Percentiles rank a stretch among this genome's conserved stretches.
Evolutionary conservation across 2,113 vertebrate genomes (phyloP).

Genomic region (human): DNA sequence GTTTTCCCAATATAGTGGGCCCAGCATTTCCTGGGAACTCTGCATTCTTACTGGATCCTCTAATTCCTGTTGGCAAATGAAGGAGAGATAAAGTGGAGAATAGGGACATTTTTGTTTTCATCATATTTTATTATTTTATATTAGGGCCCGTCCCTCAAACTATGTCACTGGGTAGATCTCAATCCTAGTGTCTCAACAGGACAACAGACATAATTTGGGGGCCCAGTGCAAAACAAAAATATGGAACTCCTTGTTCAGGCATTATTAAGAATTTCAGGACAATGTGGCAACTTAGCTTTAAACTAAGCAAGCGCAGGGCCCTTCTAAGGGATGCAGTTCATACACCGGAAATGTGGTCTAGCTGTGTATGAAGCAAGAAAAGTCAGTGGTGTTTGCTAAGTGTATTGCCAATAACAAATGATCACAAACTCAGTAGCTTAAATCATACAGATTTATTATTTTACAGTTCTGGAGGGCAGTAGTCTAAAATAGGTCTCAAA

Average conservation of each 20-base stretch:
- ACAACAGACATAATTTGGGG: background rate
- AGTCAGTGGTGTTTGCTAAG: background rate
- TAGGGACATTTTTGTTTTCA: background rate
- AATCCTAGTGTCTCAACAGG: background rate
- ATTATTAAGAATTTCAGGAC: background rate
- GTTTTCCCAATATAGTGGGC: background rate
- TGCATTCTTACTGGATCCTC: background rate
- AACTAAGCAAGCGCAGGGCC: accelerated
- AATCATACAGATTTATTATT: background rate
- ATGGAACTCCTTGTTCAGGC: background rate
- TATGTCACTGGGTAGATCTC: background rate
- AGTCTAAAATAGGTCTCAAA: background rate
- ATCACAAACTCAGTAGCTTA: background rate
- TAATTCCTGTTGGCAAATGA: background rate
- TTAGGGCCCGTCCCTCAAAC: background rate
- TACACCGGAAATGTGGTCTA: background rate
- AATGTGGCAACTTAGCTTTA: background rate
- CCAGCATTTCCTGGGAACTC: background rate
- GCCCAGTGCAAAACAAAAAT: background rate
- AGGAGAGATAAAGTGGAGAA: background rate
- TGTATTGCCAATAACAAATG: background rate
- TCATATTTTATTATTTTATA: background rate
- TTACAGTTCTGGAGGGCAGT: background rate
- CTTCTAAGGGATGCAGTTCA: background rate
- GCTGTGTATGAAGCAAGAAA: background rate